Base-by-base conservation (phyloP, 2,113 vertebrate species). In the Ctenomys sociabilis region DNA sequence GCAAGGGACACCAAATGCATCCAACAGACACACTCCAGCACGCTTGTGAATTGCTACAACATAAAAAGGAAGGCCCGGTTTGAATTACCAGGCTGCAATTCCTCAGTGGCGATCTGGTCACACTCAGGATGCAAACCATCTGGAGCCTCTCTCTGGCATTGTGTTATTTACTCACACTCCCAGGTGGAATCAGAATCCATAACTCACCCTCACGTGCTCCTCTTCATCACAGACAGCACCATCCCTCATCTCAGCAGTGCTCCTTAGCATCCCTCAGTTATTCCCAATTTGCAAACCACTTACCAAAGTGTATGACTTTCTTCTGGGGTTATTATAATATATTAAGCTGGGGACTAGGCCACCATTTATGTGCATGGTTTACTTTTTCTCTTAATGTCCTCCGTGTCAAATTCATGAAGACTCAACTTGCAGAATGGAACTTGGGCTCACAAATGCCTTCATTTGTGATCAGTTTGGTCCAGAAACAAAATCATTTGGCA, bases 51-150 rank as follows among this genome's bases (percentile, higher is more conserved):
- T 92, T 77, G 80, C 89, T 94, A 43, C 68, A 89, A 54, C 75
- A 49, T 91, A 66, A 81, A 94, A 88, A 85, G 64, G 24, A 90
- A 90, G 73, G 64, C 54, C 61, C 43, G 40, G 95, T 89, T 97
- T 94, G 52, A 94, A 61, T 94, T 90, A 97, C 72, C 13, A 84
- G 37, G 12, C 26, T 96, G 28, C 57, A 88, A 90, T 91, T 97
- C 95, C 95, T 96, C 80, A 1, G 83, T 57, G 84, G 90, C 16
- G 35, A 19, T 93, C 95, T 96, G 64, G 81, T 97, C 96, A 81
- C 83, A 97, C 86, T 96, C 37, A 21, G 95, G 92, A 77, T 73
- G 40, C 37, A 96, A 96, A 97, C 54, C 78, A 95, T 91, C 94
- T 91, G 97, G 85, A 95, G 68, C 86, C 45, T 68, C 16, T 3